Evolutionary conservation across 2,797 vertebrate species (phyloP), one percentile per base, ranked within the genome.

Genomic region (Muscicapa striata): DNA sequence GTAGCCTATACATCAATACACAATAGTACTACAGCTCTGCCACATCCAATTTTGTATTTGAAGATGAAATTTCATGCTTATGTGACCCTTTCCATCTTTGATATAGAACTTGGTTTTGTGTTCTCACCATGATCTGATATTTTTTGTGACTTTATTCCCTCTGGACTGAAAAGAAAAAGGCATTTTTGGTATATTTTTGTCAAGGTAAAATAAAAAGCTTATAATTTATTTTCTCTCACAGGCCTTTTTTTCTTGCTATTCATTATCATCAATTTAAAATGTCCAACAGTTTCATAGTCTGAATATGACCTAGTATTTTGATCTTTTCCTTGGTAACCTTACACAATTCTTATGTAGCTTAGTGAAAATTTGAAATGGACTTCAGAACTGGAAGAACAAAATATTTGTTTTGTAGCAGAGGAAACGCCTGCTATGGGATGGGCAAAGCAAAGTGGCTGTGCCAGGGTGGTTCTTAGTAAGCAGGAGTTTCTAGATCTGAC

Each of bases 331-430:
- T 19, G 57, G 38, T 16, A 41, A 15, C 26, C 17, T 79, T 32
- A 58, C 5, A 21, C 18, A 62, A 48, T 51, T 79, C 26, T 32
- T 54, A n/a, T 38, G 20, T 1, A 27, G 9, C 8, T 82, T 54
- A 79, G 29, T 32, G 14, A 4, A 38, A 84, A 41, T 84, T 73
- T 76, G 67, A 78, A 59, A 29, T 40, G 15, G 10, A 75, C 11
- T 82, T 75, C 59, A 87, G 51, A 94, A 73, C 26, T 4, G 9
- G n/a, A 84, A 87, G 43, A 70, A 78, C 18, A 90, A 84, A 78
- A 55, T 61, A 69, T 63, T 76, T 84, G 20, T 34, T 14, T 79
- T 82, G 76, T 51, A 63, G 23, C 0, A 4, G 22, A 83, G 51
- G 14, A 79, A 82, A 13, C 4, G 10, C 4, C 17, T 89, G 32